Conservation (phyloP, 2,113 vertebrate species). For the Protobothrops flavoviridis region DNA sequence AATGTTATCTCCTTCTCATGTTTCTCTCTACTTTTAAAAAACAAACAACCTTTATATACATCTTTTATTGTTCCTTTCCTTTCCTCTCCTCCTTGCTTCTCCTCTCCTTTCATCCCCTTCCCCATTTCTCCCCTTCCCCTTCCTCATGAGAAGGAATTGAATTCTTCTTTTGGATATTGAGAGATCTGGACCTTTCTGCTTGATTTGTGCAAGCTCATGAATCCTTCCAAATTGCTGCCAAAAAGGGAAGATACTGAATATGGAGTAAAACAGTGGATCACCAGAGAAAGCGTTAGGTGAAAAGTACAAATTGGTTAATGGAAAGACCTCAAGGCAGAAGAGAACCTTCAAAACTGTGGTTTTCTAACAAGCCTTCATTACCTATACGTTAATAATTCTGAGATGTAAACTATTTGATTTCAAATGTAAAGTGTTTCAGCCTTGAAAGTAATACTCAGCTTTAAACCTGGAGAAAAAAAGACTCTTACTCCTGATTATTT, state of each 20-base stretch:
- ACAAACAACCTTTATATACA: not conserved
- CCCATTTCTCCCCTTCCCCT: not conserved
- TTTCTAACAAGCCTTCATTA: not conserved
- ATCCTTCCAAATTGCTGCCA: not conserved
- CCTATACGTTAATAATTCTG: not conserved
- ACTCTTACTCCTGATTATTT: not conserved
- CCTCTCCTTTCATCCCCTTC: not conserved
- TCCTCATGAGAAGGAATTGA: not conserved
- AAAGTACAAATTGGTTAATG: not conserved
- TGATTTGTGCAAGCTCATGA: not conserved
- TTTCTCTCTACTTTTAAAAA: conserved; percentile 1
- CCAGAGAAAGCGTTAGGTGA: not conserved
- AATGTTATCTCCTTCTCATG: not conserved
- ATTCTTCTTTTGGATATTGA: conserved; percentile 3
- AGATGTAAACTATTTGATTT: not conserved
- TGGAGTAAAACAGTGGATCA: not conserved
- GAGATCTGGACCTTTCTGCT: not conserved
- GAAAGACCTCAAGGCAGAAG: not conserved
- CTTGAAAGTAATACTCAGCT: not conserved
- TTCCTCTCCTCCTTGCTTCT: not conserved
- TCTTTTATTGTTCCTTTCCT: not conserved
- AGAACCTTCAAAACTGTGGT: not conserved
- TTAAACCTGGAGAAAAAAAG: not conserved
- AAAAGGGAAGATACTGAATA: not conserved
- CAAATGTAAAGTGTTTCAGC: not conserved